These are phyloP conservation scores for Halesus radiatus DNA, from an alignment of 1,140 invertebrate species.

Conservation along the genomic window DNA sequence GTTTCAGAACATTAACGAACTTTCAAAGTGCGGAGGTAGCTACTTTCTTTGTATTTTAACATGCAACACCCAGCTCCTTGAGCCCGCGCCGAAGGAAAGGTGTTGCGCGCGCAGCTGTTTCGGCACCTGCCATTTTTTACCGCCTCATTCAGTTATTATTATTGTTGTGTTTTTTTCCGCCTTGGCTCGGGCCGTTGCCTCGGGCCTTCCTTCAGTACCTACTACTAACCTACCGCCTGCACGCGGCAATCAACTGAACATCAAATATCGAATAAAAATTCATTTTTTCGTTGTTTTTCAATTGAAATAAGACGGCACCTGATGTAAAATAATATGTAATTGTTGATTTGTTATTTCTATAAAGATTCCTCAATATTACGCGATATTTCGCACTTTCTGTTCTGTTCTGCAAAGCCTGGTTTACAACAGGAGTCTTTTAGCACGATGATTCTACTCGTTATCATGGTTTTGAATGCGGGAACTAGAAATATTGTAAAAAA, in stretches of 20 bases:
- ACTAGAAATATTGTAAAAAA: too few relatives aligned
- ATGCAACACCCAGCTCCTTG: not conserved
- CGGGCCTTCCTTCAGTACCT: not conserved
- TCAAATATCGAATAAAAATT: not conserved
- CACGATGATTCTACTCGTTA: too few relatives aligned
- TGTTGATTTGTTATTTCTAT: too few relatives aligned
- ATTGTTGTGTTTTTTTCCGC: slow-evolving; percentile 23
- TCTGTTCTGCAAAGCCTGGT: too few relatives aligned
- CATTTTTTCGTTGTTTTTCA: too few relatives aligned
- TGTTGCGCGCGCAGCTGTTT: slow-evolving; percentile 32
- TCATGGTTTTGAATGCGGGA: too few relatives aligned
- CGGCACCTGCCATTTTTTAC: slow-evolving; percentile 30
- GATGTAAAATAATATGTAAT: too few relatives aligned
- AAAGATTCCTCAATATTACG: too few relatives aligned
- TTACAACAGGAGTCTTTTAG: too few relatives aligned
- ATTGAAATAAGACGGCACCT: too few relatives aligned
- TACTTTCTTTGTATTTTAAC: slow-evolving; percentile 9
- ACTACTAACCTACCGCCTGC: not conserved
- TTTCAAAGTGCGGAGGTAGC: not conserved
- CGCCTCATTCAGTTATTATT: slow-evolving; percentile 10
- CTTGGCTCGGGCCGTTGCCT: slow-evolving; percentile 8
- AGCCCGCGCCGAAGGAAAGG: slow-evolving; percentile 23
- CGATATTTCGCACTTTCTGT: too few relatives aligned
- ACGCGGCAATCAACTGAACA: not conserved
- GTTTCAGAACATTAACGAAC: slow-evolving; percentile 21